A percentile compares a stretch with the other conserved stretches of the same genome.
Evolutionary conservation across 2,113 vertebrate genomes (phyloP).

Genomic region (Erythrolamprus reginae): DNA sequence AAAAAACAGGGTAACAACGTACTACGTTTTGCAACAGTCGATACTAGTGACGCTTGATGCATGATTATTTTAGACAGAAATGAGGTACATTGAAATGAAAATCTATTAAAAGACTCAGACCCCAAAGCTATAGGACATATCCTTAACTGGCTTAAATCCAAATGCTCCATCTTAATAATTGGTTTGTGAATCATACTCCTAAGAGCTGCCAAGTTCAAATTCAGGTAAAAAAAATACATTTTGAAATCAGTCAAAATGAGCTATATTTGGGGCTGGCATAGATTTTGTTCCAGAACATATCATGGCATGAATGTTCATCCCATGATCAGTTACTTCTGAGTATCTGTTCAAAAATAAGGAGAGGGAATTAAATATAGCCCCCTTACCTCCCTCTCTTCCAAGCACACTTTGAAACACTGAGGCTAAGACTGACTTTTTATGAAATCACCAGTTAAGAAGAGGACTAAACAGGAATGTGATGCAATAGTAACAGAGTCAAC

Average conservation of each 20-base stretch:
- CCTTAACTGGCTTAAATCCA: slow-evolving; percentile 12
- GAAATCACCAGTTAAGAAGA: not conserved
- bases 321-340: not conserved
- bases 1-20: not conserved
- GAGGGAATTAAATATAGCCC: not conserved
- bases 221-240: not conserved
- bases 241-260: slow-evolving; percentile 15
- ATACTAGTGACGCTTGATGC: not conserved
- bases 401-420: not conserved
- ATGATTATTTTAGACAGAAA: slow-evolving; percentile 16
- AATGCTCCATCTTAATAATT: slow-evolving; percentile 18
- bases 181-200: slow-evolving; percentile 20
- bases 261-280: not conserved
- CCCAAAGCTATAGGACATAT: not conserved
- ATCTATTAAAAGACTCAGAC: slow-evolving; percentile 3
- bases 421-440: not conserved
- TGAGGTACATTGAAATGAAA: slow-evolving; percentile 8
- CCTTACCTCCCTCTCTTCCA: not conserved
- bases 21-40: not conserved
- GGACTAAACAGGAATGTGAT: not conserved
- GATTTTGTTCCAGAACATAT: not conserved
- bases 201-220: slow-evolving; percentile 5
- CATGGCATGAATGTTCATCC: not conserved
- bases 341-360: not conserved
- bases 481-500: not conserved